Evolutionary conservation across 2,888 invertebrate species (phyloP).

Genomic region (Drosophila fungiperda): DNA sequence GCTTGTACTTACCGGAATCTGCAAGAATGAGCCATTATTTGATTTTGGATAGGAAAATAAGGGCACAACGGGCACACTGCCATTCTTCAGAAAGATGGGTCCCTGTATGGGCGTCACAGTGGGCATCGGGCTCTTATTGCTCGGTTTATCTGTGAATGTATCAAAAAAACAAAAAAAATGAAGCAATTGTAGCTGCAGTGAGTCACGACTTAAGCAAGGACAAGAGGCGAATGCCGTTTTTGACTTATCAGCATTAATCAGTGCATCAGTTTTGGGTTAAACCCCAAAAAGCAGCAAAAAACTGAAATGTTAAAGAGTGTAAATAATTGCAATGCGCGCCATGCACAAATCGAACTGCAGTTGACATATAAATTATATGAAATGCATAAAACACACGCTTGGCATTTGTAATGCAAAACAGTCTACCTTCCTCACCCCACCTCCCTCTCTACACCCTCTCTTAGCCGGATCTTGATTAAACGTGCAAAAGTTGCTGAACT

Average conservation of each 20-base stretch:
- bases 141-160: constrained; percentile 52
- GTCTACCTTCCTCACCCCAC: background rate
- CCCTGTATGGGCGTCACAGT: constrained; percentile 94
- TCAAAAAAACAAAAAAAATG: constrained; percentile 5
- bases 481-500: constrained; percentile 16
- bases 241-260: constrained; percentile 53
- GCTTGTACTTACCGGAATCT: constrained; percentile 92
- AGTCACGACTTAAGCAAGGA: constrained; percentile 57
- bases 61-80: constrained; percentile 94
- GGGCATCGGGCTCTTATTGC: constrained; percentile 83
- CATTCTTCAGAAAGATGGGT: constrained; percentile 94
- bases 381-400: constrained; percentile 37
- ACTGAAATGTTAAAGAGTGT: constrained; percentile 26
- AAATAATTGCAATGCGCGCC: constrained; percentile 65
- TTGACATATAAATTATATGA: constrained; percentile 60
- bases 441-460: background rate
- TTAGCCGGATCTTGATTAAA: constrained; percentile 17
- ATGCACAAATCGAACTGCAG: constrained; percentile 69
- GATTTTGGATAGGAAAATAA: constrained; percentile 93
- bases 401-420: constrained; percentile 68
- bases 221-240: constrained; percentile 11
- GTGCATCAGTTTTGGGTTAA: constrained; percentile 39
- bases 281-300: constrained; percentile 26
- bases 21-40: constrained; percentile 94
- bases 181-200: constrained; percentile 27